phyloP scores from a whole-genome alignment of 30 jellyfish, hydroid and myxozoan genomes.

The Sanderia malayensis region DNA sequence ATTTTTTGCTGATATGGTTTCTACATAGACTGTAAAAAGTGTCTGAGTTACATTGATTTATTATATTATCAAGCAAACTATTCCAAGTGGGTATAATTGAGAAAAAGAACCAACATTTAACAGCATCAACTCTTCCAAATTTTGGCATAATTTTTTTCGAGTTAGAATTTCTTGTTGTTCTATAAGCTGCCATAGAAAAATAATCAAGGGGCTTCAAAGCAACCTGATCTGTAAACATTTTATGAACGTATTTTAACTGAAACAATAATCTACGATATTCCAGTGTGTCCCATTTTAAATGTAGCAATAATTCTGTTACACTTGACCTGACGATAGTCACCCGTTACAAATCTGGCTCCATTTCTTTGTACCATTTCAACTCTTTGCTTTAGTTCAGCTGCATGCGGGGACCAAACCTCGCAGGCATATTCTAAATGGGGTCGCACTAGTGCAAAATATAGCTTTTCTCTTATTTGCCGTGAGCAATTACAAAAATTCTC shows the following conservation, averaged over 20 bases:
- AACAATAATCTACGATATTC: conserved; percentile 13
- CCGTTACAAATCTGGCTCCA: conserved; percentile 37
- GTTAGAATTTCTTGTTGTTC: too few relatives aligned
- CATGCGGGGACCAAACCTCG: conserved; percentile 55
- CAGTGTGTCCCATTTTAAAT: conserved; percentile 17
- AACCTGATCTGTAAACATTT: too few relatives aligned
- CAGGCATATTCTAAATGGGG: conserved; percentile 69
- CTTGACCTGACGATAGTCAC: conserved; percentile 25
- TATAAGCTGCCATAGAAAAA: background rate
- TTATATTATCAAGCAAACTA: conserved; percentile 12
- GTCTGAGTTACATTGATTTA: conserved; percentile 14
- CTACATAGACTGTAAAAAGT: too few relatives aligned
- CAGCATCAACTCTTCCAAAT: too few relatives aligned
- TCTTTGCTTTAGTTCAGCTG: conserved; percentile 25
- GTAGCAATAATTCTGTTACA: too few relatives aligned
- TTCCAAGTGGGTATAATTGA: conserved; percentile 13
- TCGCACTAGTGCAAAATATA: conserved; percentile 40
- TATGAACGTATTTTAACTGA: too few relatives aligned
- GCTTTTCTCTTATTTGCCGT: conserved; percentile 37
- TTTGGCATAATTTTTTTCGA: too few relatives aligned
- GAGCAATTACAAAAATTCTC: conserved; percentile 28
- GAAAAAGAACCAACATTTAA: background rate
- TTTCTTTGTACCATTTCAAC: too few relatives aligned
- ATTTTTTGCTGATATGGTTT: too few relatives aligned
- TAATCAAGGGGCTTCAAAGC: conserved; percentile 21